Evolutionary conservation across 1,140 invertebrate species (phyloP), one percentile per base, ranked within the genome.

Genomic region (Cylas formicarius): DNA sequence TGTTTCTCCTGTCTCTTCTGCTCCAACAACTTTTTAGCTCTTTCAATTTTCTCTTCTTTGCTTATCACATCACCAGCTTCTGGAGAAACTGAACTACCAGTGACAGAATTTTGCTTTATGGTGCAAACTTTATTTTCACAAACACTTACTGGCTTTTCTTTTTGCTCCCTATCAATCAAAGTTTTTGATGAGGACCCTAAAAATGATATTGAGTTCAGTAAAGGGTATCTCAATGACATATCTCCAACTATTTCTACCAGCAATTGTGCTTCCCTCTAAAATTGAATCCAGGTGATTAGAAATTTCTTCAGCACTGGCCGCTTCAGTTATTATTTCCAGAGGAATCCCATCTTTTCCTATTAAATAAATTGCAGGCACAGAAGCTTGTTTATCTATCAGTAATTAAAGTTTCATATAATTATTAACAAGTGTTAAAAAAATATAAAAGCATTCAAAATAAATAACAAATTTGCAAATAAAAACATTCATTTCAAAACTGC

Each of bases 311-410:
- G 67, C 56, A 44, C 67, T 62, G 17, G 69, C 58, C 5, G 63
- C 67, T 9, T 81, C 82, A 23, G 75, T 81, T 19, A 86, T 72
- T 13, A 90, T 76, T 63, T 89, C 84, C 44, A 90, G 53, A 0
- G 86, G 84, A 11, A 72, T 68, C 2, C 86, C 87, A 67, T 80
- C 77, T 20, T 77, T 69, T 5, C 82, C 84, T 62, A 92, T 90
- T 58, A 90, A 90, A 67, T 84, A 91, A n/a, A 86, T 61, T 0
- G 85, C 87, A 22, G 88, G 88, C 14, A 90, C 73, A 19, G 84
- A 77, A 20, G 88, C 80, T 41, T 89, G 67, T 68, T 87, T 84
- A 72, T 89, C 86, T 89, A n/a, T n/a, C n/a, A n/a, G n/a, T n/a
- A n/a, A n/a, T n/a, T n/a, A n/a, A n/a, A n/a, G n/a, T n/a, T n/a